Evolutionary conservation across 2,888 invertebrate genomes (phyloP), one percentile per base, ranked within the genome.

Genomic region (Asteroscopus sphinx): DNA sequence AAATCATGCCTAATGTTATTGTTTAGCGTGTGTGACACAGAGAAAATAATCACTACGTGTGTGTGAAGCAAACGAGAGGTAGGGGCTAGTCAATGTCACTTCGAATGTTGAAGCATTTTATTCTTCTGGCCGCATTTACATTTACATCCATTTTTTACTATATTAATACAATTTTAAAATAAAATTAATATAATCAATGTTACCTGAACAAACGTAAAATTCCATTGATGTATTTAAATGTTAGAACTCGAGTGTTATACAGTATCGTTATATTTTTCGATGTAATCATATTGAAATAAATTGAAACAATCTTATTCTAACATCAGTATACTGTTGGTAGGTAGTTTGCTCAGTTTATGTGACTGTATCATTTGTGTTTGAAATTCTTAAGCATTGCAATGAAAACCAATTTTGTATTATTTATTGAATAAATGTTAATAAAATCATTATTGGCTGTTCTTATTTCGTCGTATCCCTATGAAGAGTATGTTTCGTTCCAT

Each of bases 391-490:
- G 86, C 86, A 87, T 83, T 88, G 84, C 88, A 90, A 88, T 86
- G 85, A 89, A 76, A 90, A 90, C 86, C 88, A 89, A 86, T 92
- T 93, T 93, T 92, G 91, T 92, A 93, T 92, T 92, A 92, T 92
- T 92, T 93, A 92, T 93, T 92, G 92, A 93, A 92, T 93, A 93
- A 93, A 93, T 93, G 93, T 93, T 93, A 92, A 93, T 93, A 92
- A 93, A 93, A 93, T 93, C 92, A 89, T 77, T 69, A 64, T 40
- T 61, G 33, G 21, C 30, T 63, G 49, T 72, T 81, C 80, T 83
- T 70, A 72, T 78, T 79, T 13, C 3, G n/a, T 11, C 12, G 7
- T 41, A 9, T n/a, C n/a, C n/a, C n/a, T n/a, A n/a, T n/a, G n/a
- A n/a, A n/a, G n/a, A n/a, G n/a, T n/a, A n/a, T n/a, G n/a, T n/a